Evolutionary conservation across 2,888 invertebrate genomes (phyloP).

Genomic region (Parelbella ahira): DNA sequence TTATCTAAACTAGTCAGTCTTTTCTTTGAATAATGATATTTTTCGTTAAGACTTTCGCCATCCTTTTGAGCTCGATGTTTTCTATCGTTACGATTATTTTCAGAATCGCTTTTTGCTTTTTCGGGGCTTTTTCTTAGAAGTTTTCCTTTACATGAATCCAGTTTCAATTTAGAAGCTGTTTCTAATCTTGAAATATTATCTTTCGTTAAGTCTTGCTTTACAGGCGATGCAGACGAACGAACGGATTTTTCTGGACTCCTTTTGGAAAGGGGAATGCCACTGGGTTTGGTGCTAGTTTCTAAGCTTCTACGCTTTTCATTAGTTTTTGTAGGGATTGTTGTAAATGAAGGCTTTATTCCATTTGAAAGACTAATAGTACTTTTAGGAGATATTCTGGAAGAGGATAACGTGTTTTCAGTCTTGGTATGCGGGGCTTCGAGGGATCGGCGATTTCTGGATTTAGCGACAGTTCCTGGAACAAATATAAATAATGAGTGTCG

Average conservation of each 20-base stretch:
- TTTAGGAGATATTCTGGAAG: constrained; percentile 73
- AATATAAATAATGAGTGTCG: constrained; percentile 33
- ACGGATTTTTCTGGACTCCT: constrained; percentile 55
- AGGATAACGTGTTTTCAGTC: constrained; percentile 71
- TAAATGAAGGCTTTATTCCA: constrained; percentile 55
- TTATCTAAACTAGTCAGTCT: constrained; percentile 80
- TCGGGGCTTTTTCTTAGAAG: constrained; percentile 59
- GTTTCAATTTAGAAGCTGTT: constrained; percentile 46
- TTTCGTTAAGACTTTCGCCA: constrained; percentile 73
- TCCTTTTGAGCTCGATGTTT: constrained; percentile 74
- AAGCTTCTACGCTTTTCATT: constrained; percentile 60
- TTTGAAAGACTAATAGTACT: constrained; percentile 60
- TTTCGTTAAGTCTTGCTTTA: constrained; percentile 59
- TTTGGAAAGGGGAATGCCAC: constrained; percentile 68
- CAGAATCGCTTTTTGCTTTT: constrained; percentile 64
- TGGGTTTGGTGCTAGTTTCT: constrained; percentile 58
- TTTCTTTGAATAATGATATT: constrained; percentile 78
- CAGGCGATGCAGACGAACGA: constrained; percentile 56
- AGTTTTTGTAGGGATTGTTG: constrained; percentile 45
- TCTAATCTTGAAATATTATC: constrained; percentile 47
- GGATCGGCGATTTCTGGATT: constrained; percentile 60
- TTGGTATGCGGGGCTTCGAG: constrained; percentile 64
- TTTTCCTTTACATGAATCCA: constrained; percentile 51
- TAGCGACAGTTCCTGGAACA: constrained; percentile 67
- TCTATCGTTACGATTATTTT: constrained; percentile 65